Percentiles rank a stretch among this genome's conserved stretches.
phyloP scores from a whole-genome alignment of 2,888 invertebrate species.

The Noctua fimbriata region DNA sequence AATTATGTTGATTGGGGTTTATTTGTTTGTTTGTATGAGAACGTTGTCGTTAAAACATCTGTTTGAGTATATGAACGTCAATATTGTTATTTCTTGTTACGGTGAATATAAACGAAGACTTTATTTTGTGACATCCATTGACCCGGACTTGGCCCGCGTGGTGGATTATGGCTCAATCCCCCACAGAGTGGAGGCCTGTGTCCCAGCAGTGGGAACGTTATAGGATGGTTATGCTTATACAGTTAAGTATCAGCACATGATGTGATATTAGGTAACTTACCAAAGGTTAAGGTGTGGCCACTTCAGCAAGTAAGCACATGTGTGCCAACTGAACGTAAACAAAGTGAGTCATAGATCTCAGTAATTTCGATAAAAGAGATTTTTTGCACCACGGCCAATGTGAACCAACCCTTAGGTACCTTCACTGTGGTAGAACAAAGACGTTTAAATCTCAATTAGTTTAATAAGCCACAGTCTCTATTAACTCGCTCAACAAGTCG shows the following conservation, averaged over 20 bases:
- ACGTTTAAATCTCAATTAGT: constrained; percentile 44
- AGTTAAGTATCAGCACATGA: neutral
- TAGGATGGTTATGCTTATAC: neutral
- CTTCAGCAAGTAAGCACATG: neutral
- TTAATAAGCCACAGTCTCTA: constrained; percentile 30
- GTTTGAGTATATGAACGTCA: neutral
- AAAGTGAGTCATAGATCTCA: too few species aligned
- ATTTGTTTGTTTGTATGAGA: constrained; percentile 9
- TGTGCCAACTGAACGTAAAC: neutral
- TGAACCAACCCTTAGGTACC: neutral
- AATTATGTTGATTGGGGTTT: constrained; percentile 18
- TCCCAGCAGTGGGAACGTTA: neutral
- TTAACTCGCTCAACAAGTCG: constrained; percentile 40
- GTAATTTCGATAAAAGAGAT: too few species aligned
- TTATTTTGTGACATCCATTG: neutral
- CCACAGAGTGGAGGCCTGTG: neutral
- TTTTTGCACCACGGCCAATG: neutral
- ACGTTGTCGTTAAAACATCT: neutral
- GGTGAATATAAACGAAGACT: neutral
- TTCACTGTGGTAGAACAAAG: constrained; percentile 33
- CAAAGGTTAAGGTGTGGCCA: neutral
- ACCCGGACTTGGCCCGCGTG: neutral
- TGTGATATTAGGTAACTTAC: neutral
- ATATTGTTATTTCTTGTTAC: neutral
- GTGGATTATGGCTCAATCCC: neutral